Evolutionary conservation across 2,888 invertebrate species (phyloP), one percentile per base, ranked within the genome.

Genomic region (Lepidochrysops patricia): DNA sequence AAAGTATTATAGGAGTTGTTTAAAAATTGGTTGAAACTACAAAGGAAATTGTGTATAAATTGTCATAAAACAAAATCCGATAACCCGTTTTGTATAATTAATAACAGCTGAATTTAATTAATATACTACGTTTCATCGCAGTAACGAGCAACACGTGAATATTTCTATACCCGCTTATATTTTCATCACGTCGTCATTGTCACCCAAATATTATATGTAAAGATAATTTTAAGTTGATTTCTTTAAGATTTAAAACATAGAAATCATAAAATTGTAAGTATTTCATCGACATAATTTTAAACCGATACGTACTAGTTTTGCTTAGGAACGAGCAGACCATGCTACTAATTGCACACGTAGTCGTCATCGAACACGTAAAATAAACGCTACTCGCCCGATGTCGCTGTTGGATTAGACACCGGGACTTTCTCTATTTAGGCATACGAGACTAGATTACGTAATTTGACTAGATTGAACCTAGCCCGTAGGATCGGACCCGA

Each of bases 1-100:
- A 50, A 37, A 37, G n/a, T 50, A 60, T 13, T 23, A 7, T 35
- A 59, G 59, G 59, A 37, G 37, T 59, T 15, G 54, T 32, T 32
- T 9, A 32, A 19, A 1, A 15, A 29, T 29, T 32, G 26, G 13
- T 13, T 13, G 7, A 32, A 13, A 12, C 19, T 13, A 29, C 29
- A 15, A 27, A 29, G 15, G 6, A 29, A 29, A 29, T n/a, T 54
- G 23, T 49, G 6, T 43, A 57, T 50, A 34, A 58, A 15, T 50
- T 58, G 6, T 29, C 4, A 0, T 4, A 32, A 54, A 15, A 13
- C 19, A 29, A 52, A 52, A 29, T 19, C 32, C 3, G 32, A 29
- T 29, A 7, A 15, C 19, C 19, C 23, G 15, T 32, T 32, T 32
- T 54, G 9, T 54, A 29, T 54, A 29, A 54, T 19, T 32, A 54